These are phyloP conservation scores for Argyrosomus regius DNA, from an alignment of 2,797 vertebrate species.

Conservation along the genomic window DNA sequence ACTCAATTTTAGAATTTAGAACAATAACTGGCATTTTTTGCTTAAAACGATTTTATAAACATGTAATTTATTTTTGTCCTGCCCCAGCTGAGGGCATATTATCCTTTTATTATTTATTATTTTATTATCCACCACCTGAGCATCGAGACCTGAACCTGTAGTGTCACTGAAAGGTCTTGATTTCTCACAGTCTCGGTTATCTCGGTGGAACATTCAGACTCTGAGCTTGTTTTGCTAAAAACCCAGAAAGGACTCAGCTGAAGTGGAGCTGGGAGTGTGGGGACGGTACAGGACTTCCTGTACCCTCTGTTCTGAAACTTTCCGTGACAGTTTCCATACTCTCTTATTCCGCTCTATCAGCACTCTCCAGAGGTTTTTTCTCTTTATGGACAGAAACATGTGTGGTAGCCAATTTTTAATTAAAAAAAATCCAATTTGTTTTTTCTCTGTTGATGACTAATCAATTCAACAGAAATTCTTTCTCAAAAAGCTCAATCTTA, in stretches of 20 bases:
- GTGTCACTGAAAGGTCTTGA: conserved; percentile 59
- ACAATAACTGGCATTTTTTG: too few species aligned
- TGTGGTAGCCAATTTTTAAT: not conserved
- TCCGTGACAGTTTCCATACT: conserved; percentile 48
- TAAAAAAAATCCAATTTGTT: too few species aligned
- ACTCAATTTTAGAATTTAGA: too few species aligned
- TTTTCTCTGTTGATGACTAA: too few species aligned
- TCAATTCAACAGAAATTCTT: too few species aligned
- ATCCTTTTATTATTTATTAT: too few species aligned
- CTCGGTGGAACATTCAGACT: conserved; percentile 56
- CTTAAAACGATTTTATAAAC: too few species aligned
- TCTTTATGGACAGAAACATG: conserved; percentile 67
- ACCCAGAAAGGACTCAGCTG: conserved; percentile 61
- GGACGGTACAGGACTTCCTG: conserved; percentile 63
- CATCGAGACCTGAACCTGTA: conserved; percentile 28
- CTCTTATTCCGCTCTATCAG: conserved; percentile 60
- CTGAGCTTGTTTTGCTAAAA: conserved; percentile 43
- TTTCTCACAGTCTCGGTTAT: conserved; percentile 65
- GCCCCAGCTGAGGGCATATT: not conserved
- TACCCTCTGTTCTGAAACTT: conserved; percentile 52
- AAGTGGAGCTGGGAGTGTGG: conserved; percentile 56
- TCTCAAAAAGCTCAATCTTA: too few species aligned
- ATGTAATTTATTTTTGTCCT: too few species aligned
- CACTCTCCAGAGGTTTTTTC: conserved; percentile 59
- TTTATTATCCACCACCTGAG: conserved; percentile 69